Conservation (phyloP, 2,888 invertebrate species). For the Mythimna impura region DNA sequence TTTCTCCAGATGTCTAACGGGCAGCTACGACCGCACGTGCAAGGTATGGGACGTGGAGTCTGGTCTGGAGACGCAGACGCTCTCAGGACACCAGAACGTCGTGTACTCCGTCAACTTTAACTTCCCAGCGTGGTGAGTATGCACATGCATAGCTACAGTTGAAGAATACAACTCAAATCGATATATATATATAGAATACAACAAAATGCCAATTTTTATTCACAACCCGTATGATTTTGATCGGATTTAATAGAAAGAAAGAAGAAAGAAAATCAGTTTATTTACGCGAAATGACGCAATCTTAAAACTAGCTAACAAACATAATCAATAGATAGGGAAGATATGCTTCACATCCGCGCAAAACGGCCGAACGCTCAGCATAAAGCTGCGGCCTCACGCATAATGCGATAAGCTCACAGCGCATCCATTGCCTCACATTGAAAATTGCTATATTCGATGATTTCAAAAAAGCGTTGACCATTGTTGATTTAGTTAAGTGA, state of each 20-base stretch:
- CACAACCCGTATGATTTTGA: background rate
- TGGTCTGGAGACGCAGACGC: slow-evolving; percentile 92
- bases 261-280: too few species aligned
- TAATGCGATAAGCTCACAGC: too few species aligned
- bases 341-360: too few species aligned
- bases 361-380: too few species aligned
- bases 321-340: too few species aligned
- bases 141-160: background rate
- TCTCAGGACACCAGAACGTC: slow-evolving; percentile 94
- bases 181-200: too few species aligned
- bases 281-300: too few species aligned
- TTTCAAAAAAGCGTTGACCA: background rate
- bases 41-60: slow-evolving; percentile 94
- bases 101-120: slow-evolving; percentile 95
- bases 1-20: slow-evolving; percentile 92
- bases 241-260: background rate
- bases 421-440: background rate
- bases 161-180: background rate
- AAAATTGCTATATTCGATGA: background rate
- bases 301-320: too few species aligned
- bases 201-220: background rate
- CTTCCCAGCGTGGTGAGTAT: slow-evolving; percentile 92
- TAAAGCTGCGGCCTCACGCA: too few species aligned
- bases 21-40: slow-evolving; percentile 96
- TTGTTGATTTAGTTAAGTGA: too few species aligned